phyloP scores from a whole-genome alignment of 2,888 invertebrate genomes.

The Bursaphelenchus okinawaensis region DNA sequence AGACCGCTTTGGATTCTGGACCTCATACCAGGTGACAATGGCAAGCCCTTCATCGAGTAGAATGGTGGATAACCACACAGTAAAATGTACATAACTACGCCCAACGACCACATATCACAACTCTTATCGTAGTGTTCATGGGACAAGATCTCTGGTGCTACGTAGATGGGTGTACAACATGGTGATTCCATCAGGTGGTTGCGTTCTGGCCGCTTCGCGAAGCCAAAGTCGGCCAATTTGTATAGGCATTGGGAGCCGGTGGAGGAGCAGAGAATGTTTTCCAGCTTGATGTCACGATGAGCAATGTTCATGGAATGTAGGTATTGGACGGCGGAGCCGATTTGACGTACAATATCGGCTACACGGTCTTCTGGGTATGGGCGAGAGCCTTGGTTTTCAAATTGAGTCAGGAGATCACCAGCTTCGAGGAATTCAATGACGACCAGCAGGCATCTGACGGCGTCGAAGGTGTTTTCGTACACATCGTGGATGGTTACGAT shows the following conservation, averaged over 20 bases:
- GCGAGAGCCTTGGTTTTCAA: constrained; percentile 86
- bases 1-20: constrained; percentile 84
- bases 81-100: constrained; percentile 97
- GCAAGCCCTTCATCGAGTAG: constrained; percentile 91
- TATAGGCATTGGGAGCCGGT: constrained; percentile 71
- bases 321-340: constrained; percentile 86
- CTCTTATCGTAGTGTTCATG: constrained; percentile 97
- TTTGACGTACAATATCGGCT: constrained; percentile 89
- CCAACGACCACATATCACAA: constrained; percentile 97
- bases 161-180: constrained; percentile 98
- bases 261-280: constrained; percentile 71
- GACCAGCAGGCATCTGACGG: constrained; percentile 82
- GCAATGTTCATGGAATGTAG: constrained; percentile 91
- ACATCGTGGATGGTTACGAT: constrained; percentile 89
- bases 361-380: constrained; percentile 93
- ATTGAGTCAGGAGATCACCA: constrained; percentile 90
- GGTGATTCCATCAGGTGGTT: constrained; percentile 86
- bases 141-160: constrained; percentile 69
- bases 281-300: constrained; percentile 35
- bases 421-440: constrained; percentile 99
- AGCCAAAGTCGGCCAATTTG: constrained; percentile 97
- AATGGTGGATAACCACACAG: constrained; percentile 98
- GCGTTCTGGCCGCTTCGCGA: constrained; percentile 81
- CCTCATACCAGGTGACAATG: constrained; percentile 98
- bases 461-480: constrained; percentile 87